Evolutionary conservation across 2,888 invertebrate species (phyloP).

Genomic region (Harmothoe impar): DNA sequence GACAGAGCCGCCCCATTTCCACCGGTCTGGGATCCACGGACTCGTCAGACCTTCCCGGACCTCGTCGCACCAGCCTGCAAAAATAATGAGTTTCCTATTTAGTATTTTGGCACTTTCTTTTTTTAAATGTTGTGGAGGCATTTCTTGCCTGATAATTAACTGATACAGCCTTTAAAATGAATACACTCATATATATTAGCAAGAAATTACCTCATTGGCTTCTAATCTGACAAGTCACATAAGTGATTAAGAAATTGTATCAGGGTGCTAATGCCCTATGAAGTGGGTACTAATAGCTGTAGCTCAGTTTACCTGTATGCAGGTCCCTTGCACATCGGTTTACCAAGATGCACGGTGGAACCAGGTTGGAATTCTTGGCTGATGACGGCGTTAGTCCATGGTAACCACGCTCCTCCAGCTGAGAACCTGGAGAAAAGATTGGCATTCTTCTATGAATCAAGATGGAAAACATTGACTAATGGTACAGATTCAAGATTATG

Average conservation of each 20-base stretch:
- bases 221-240: no score
- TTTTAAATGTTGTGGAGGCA: background rate
- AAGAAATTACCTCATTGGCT: no score
- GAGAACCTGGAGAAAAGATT: background rate
- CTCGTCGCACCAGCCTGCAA: constrained; percentile 84
- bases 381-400: constrained; percentile 3
- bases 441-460: no score
- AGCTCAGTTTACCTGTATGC: constrained; percentile 25
- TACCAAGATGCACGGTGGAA: constrained; percentile 20
- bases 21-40: constrained; percentile 91
- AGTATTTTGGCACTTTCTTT: background rate
- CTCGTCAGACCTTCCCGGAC: constrained; percentile 89
- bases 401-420: constrained; percentile 56
- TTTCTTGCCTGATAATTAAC: no score
- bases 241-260: no score
- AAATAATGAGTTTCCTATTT: no score
- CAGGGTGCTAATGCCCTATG: no score
- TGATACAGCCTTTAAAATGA: no score
- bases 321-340: constrained; percentile 44
- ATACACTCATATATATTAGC: no score
- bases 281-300: no score
- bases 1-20: constrained; percentile 92
- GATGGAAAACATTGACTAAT: no score
- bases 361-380: constrained; percentile 25
- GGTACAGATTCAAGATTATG: no score